Evolutionary conservation across 2,888 invertebrate species (phyloP).

Genomic region (Diadegma fenestrale): DNA sequence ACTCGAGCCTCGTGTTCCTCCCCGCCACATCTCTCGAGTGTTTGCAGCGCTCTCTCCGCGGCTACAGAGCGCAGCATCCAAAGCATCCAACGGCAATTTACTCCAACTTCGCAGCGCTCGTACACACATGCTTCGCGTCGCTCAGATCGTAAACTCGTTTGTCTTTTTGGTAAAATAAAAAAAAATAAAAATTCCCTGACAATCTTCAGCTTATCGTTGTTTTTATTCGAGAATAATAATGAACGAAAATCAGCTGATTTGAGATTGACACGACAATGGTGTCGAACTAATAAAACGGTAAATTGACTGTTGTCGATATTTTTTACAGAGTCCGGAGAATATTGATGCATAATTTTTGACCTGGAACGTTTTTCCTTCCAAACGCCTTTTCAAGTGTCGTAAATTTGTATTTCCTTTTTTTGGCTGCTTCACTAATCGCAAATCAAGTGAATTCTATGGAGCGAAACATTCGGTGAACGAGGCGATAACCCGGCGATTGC

Average conservation of each 20-base stretch:
- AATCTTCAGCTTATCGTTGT: neutral
- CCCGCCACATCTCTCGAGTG: conserved; percentile 72
- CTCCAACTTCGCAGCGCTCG: conserved; percentile 78
- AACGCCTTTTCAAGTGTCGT: neutral
- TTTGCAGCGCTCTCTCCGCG: conserved; percentile 72
- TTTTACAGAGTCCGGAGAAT: neutral
- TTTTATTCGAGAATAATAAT: neutral
- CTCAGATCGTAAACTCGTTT: conserved; percentile 73
- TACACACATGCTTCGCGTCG: conserved; percentile 80
- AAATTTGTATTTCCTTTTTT: conserved; percentile 12
- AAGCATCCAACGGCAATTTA: conserved; percentile 70
- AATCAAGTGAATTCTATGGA: conserved; percentile 72
- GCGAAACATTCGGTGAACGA: conserved; percentile 72
- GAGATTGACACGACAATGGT: neutral
- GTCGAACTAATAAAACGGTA: neutral
- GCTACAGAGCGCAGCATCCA: conserved; percentile 76
- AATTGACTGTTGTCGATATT: neutral
- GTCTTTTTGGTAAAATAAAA: neutral
- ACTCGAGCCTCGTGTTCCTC: conserved; percentile 56
- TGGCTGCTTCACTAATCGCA: neutral
- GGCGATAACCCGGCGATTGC: conserved; percentile 79
- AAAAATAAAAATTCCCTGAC: neutral
- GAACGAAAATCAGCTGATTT: neutral
- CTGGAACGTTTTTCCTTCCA: neutral
- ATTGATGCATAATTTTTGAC: neutral